A percentile compares a stretch with the other conserved stretches of the same genome.
phyloP scores from a whole-genome alignment of 2,888 invertebrate genomes.

The Fragum whitleyi region DNA sequence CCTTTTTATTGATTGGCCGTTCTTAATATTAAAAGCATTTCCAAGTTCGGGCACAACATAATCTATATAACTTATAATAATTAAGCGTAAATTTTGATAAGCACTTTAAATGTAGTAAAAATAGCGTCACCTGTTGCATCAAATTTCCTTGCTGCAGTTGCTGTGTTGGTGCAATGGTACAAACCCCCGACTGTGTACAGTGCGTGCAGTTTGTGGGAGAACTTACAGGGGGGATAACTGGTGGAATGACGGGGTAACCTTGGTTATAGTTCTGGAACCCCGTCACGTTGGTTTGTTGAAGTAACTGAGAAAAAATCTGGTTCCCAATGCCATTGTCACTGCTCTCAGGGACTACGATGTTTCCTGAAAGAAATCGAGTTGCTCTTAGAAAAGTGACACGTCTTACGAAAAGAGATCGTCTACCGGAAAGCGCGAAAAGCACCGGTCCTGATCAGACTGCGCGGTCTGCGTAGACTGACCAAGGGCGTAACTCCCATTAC shows the following conservation, averaged over 20 bases:
- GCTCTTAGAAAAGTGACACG: too few relatives aligned
- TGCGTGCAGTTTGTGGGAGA: neutral
- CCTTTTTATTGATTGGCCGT: too few relatives aligned
- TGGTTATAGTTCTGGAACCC: conserved; percentile 4
- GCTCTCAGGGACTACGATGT: conserved; percentile 1
- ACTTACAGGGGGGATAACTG: conserved; percentile 13
- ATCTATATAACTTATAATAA: too few relatives aligned
- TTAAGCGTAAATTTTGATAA: too few relatives aligned
- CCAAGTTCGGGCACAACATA: too few relatives aligned
- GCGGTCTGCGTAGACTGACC: too few relatives aligned
- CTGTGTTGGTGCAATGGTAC: conserved; percentile 9
- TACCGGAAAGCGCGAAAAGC: too few relatives aligned
- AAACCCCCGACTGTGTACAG: neutral
- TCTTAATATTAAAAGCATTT: too few relatives aligned
- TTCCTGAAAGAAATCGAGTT: conserved; percentile 2
- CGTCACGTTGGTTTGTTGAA: conserved; percentile 9
- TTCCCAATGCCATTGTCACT: conserved; percentile 15
- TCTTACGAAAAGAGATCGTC: too few relatives aligned
- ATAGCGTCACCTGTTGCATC: conserved; percentile 23
- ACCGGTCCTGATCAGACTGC: too few relatives aligned
- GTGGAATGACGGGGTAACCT: conserved; percentile 16
- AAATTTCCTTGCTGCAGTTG: neutral
- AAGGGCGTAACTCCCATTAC: too few relatives aligned
- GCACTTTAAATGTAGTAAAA: too few relatives aligned
- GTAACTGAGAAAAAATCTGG: conserved; percentile 14